phyloP scores from a whole-genome alignment of 2,888 invertebrate genomes.

The Hirtodrosophila histrioides region DNA sequence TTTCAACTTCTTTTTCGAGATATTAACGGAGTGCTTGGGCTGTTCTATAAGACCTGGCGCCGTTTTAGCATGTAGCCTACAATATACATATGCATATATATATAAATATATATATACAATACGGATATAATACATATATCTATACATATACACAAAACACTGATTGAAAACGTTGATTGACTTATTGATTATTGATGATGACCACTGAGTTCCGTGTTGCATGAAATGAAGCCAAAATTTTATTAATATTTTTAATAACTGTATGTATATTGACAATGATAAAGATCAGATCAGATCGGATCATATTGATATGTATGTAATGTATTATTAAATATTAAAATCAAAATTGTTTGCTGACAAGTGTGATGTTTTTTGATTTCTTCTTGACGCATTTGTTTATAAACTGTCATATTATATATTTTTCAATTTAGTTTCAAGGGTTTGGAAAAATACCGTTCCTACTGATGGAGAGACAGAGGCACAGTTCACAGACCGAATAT shows the following conservation, averaged over 20 bases:
- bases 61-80: constrained; percentile 54
- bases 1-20: constrained; percentile 22
- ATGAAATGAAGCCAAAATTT: constrained; percentile 72
- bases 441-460: too few species aligned
- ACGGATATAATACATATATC: constrained; percentile 43
- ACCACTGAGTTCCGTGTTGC: too few species aligned
- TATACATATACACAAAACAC: constrained; percentile 22
- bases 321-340: constrained; percentile 71
- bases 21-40: constrained; percentile 30
- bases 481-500: too few species aligned
- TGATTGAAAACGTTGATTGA: constrained; percentile 22
- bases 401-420: too few species aligned
- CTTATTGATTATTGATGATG: constrained; percentile 4
- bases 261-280: constrained; percentile 36
- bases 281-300: constrained; percentile 33
- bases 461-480: too few species aligned
- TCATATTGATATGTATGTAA: constrained; percentile 32
- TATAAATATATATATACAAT: background rate
- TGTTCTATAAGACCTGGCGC: constrained; percentile 31
- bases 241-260: constrained; percentile 57
- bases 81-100: constrained; percentile 9
- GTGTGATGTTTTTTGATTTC: background rate
- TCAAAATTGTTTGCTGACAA: constrained; percentile 66
- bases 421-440: too few species aligned
- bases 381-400: background rate